Conservation (phyloP, 2,888 invertebrate species). For the Iselma pallidipennis region DNA sequence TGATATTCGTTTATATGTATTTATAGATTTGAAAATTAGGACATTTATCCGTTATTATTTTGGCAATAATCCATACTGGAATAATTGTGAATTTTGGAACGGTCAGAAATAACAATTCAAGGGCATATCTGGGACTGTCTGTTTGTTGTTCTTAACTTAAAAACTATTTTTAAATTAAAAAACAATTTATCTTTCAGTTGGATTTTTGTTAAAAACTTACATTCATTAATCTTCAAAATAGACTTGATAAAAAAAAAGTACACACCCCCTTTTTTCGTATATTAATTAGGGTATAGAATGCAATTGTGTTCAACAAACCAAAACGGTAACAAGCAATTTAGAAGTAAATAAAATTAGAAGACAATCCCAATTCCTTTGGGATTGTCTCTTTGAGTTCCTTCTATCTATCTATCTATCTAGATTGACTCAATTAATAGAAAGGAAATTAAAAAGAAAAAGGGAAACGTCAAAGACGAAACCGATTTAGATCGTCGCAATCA, state of each 20-base stretch:
- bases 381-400: neutral
- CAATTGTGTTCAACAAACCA: neutral
- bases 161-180: neutral
- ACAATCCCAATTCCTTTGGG: neutral
- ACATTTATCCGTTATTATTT: neutral
- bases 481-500: neutral
- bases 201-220: no score
- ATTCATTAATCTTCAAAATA: neutral
- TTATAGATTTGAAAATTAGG: constrained; percentile 13
- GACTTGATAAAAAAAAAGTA: neutral
- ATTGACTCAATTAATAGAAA: neutral
- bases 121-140: constrained; percentile 8
- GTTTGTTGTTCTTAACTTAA: no score
- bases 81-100: constrained; percentile 15
- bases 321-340: neutral
- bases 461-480: neutral
- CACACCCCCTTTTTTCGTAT: neutral
- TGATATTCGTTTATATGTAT: constrained; percentile 7
- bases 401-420: no score
- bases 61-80: constrained; percentile 21
- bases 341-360: neutral
- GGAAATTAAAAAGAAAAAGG: neutral
- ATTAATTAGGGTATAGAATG: neutral
- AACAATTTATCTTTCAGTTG: neutral
- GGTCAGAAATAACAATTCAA: constrained; percentile 20